Percentiles rank a stretch among this genome's conserved stretches.
Evolutionary conservation across 2,797 vertebrate genomes (phyloP).

Genomic region (Spondyliosoma cantharus): DNA sequence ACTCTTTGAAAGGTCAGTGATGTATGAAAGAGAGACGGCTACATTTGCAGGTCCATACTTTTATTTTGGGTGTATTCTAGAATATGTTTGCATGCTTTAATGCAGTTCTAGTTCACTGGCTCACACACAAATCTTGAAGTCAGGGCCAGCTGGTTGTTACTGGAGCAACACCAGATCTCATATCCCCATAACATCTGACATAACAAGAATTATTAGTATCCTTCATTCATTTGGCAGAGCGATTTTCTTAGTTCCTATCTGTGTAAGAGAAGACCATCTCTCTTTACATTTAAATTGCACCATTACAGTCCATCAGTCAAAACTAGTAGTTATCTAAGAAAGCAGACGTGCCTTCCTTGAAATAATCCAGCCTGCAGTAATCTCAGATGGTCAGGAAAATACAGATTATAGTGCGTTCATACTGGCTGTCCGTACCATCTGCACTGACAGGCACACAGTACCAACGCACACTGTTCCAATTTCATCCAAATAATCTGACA

Average conservation of each 20-base stretch:
- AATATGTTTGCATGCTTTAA: no score
- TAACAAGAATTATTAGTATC: background rate
- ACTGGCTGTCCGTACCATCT: constrained; percentile 46
- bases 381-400: constrained; percentile 61
- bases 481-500: constrained; percentile 50
- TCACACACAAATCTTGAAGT: background rate
- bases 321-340: constrained; percentile 38
- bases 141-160: background rate
- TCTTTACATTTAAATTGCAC: background rate
- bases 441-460: constrained; percentile 32
- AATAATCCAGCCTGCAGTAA: constrained; percentile 63
- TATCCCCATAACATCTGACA: background rate
- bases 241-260: background rate
- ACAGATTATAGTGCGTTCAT: constrained; percentile 48
- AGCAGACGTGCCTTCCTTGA: constrained; percentile 39
- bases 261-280: background rate
- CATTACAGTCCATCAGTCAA: background rate
- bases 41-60: no score
- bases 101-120: background rate
- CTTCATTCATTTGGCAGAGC: background rate
- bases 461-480: constrained; percentile 21
- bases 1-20: background rate
- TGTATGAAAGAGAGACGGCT: background rate
- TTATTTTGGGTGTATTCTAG: no score
- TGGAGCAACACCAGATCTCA: background rate